Evolutionary conservation across 2,797 vertebrate genomes (phyloP).

Genomic region (Sebastes diaconus): DNA sequence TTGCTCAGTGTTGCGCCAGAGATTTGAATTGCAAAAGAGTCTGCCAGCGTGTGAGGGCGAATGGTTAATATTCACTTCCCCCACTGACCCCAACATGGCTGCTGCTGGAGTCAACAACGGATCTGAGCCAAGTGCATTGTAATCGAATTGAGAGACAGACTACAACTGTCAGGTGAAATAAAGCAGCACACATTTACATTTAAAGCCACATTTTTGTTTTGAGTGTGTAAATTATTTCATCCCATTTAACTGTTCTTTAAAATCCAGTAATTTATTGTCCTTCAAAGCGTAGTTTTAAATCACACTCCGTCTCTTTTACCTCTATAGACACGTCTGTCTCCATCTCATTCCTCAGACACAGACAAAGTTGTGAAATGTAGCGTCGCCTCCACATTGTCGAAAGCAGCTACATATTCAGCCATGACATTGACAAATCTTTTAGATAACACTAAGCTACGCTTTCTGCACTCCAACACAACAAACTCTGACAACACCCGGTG

Average conservation of each 20-base stretch:
- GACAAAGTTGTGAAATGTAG: not conserved
- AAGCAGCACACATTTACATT: not conserved
- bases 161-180: conserved; percentile 19
- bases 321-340: conserved; percentile 10
- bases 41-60: conserved; percentile 30
- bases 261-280: not conserved
- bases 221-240: not conserved
- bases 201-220: not conserved
- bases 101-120: conserved; percentile 15
- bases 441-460: too few species aligned
- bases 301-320: not conserved
- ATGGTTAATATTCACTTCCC: conserved; percentile 28
- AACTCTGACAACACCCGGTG: too few species aligned
- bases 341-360: conserved; percentile 21
- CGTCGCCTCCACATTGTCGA: too few species aligned
- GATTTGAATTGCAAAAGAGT: conserved; percentile 79
- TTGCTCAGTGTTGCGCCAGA: conserved; percentile 55
- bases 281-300: not conserved
- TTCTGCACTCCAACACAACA: too few species aligned
- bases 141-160: not conserved
- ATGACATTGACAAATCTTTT: too few species aligned
- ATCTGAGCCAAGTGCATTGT: not conserved
- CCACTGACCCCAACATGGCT: conserved; percentile 30
- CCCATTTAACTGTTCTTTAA: not conserved
- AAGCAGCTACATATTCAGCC: too few species aligned